Evolutionary conservation across 2,797 vertebrate genomes (phyloP), one percentile per base, ranked within the genome.

Genomic region (Knipowitschia caucasica): DNA sequence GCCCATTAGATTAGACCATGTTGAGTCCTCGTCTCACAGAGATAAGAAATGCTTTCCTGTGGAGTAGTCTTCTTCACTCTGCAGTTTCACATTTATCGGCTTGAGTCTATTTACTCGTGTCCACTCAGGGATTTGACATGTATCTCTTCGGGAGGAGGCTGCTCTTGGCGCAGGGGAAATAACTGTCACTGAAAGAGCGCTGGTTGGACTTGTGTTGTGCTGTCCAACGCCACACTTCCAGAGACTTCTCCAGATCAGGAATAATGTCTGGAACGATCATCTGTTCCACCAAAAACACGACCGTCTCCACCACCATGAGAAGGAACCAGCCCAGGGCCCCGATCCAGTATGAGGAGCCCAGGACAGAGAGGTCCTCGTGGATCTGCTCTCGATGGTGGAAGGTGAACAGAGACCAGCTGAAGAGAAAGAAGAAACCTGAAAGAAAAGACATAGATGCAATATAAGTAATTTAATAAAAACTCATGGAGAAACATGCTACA

Each of bases 331-430:
- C 90, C 1, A 52, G 25, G 24, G 64, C 82, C 5, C 91, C 92
- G 3, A 91, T 17, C 91, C 89, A 87, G 55, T 69, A 89, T 20
- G 86, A 89, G 12, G 66, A 76, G 10, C 88, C 88, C 0, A 93
- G 71, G 50, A 58, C 34, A n/a, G 73, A 83, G 36, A 85, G 24
- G 70, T 89, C 73, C 17, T 67, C 52, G 4, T 17, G 38, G 45
- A 91, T 91, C 43, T 90, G 86, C 4, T 73, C 60, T 44, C 17
- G 45, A 58, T 92, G 83, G 33, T 90, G 83, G 59, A 83, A 68
- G 6, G 89, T 92, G 73, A 92, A 93, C 43, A 91, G 53, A 5
- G 78, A 79, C 91, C 91, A 93, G 67, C 83, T 78, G 18, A 93
- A 69, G 50, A 91, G 80, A 72, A 91, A 92, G 64, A 92, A 90